Conservation (phyloP, 2,113 vertebrate genomes). For the Platichthys flesus region DNA sequence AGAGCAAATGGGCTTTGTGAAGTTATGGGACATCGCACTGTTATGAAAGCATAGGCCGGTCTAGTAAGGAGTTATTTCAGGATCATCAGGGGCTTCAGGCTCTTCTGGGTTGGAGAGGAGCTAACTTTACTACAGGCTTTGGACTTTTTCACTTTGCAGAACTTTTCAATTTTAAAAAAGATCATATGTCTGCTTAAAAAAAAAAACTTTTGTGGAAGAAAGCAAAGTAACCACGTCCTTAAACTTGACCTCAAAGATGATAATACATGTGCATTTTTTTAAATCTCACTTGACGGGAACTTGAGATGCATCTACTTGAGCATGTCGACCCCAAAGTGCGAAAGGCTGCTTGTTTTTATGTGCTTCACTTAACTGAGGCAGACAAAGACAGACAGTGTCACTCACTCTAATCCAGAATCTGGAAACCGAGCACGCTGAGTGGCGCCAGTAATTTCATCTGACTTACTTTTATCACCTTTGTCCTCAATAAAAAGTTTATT, state of each 20-base stretch:
- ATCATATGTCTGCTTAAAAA: no score
- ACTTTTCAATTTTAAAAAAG: no score
- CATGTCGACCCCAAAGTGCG: neutral
- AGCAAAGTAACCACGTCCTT: neutral
- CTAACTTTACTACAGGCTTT: no score
- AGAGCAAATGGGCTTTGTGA: no score
- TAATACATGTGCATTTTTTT: neutral
- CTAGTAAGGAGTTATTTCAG: no score
- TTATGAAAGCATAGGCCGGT: no score
- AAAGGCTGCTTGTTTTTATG: neutral
- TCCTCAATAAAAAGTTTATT: constrained; percentile 31
- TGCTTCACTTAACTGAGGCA: neutral
- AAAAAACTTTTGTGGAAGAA: no score
- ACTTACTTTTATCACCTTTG: constrained; percentile 38
- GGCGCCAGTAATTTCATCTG: constrained; percentile 7
- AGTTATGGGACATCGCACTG: no score
- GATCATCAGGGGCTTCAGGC: no score
- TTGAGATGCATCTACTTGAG: neutral
- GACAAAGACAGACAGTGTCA: neutral
- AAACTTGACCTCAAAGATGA: neutral
- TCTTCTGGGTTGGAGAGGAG: no score
- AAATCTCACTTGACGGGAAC: neutral
- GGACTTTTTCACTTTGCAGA: no score
- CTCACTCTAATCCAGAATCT: neutral
- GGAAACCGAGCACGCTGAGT: neutral